Conservation (phyloP, 2,888 invertebrate genomes). For the Chrysotoxum bicinctum region DNA sequence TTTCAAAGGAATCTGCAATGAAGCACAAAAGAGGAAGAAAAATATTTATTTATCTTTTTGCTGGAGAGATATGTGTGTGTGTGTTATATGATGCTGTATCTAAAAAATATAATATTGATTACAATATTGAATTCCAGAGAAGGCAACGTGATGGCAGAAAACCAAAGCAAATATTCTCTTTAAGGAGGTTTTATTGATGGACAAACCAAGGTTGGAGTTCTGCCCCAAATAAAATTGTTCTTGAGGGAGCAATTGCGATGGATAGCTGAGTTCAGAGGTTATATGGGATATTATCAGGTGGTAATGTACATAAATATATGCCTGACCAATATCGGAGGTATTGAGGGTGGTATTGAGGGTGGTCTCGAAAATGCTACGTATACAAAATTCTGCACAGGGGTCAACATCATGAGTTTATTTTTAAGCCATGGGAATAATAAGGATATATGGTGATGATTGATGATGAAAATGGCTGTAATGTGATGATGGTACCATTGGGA, state of each 20-base stretch:
- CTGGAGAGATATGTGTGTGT: neutral
- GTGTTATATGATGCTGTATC: neutral
- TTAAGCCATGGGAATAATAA: slow-evolving; percentile 30
- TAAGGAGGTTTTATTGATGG: slow-evolving; percentile 16
- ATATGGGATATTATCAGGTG: slow-evolving; percentile 25
- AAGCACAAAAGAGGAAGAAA: slow-evolving; percentile 8
- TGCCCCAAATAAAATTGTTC: slow-evolving; percentile 36
- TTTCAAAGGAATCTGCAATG: slow-evolving; percentile 67
- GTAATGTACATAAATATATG: slow-evolving; percentile 5
- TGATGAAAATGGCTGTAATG: slow-evolving; percentile 17
- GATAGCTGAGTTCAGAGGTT: slow-evolving; percentile 51
- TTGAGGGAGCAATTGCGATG: slow-evolving; percentile 51
- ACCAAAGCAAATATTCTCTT: slow-evolving; percentile 16
- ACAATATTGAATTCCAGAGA: slow-evolving; percentile 43
- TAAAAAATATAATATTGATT: slow-evolving; percentile 29
- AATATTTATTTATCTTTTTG: slow-evolving; percentile 16
- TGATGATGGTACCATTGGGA: slow-evolving; percentile 37
- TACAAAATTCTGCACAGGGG: slow-evolving; percentile 1
- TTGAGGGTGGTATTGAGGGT: neutral
- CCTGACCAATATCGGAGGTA: neutral
- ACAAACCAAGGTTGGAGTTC: neutral
- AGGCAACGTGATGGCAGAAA: neutral
- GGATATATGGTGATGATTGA: slow-evolving; percentile 52
- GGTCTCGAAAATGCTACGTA: neutral
- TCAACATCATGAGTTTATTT: neutral